Evolutionary conservation across 2,888 invertebrate genomes (phyloP), one percentile per base, ranked within the genome.

Genomic region (Magallana nippona): DNA sequence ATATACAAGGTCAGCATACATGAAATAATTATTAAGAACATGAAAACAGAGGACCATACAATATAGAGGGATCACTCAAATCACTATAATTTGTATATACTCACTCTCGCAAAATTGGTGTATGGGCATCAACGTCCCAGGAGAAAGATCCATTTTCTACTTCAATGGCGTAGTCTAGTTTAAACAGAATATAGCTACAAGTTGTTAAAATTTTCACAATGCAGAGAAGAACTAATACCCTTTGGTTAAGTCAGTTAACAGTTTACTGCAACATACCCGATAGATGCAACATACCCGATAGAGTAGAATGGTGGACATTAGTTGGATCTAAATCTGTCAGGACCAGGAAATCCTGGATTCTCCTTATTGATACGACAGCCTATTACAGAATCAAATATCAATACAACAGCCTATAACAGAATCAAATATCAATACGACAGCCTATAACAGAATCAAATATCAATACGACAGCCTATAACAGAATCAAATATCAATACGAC

Each of bases 281-380:
- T n/a, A n/a, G n/a, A n/a, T n/a, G n/a, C n/a, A n/a, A 44, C 44
- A 44, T 44, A 92, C 93, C 87, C 58, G 89, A 84, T 10, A 82
- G 81, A 22, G 86, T 84, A 55, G 90, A 87, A 55, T 89, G 89
- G 8, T 85, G 86, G 3, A 92, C 91, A 84, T 89, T 91, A 17
- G 86, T 83, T 8, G 86, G 81, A 84, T 92, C 91, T 10, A 94
- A 83, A 82, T 94, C 94, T 55, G 87, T 90, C 17, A 89, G 86
- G 62, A 89, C 89, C 11, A 94, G 87, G 87, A 93, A 94, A 1
- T 87, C 88, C 77, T 89, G 87, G 22, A 94, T 89, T 83, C 94
- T 88, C 83, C 90, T 90, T 55, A 93, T 79, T 11, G 94, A 93
- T 10, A 94, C 93, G 79, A 89, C 89, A 8, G 93, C 92, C 94